A percentile compares a stretch with the other conserved stretches of the same genome.
Conservation (phyloP, 2,888 invertebrate genomes). For the Galerucella calmariensis region DNA sequence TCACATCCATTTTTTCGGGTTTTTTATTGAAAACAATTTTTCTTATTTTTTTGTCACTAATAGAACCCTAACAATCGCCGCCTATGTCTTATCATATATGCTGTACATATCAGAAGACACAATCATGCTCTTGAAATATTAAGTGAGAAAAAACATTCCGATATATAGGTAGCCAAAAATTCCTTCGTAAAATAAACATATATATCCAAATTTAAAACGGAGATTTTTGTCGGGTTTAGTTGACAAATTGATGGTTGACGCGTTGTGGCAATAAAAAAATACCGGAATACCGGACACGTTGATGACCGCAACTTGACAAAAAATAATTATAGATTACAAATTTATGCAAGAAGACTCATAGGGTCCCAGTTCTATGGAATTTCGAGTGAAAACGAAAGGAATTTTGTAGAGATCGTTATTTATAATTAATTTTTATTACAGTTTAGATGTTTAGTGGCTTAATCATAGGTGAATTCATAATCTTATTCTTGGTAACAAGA, state of each 20-base stretch:
- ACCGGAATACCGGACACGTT: constrained; percentile 9
- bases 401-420: not conserved
- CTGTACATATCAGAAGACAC: constrained; percentile 13
- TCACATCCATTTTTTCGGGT: too few species aligned
- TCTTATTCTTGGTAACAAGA: not conserved
- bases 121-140: constrained; percentile 22
- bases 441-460: constrained; percentile 9
- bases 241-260: constrained; percentile 16
- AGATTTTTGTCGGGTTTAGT: not conserved
- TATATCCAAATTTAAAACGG: constrained; percentile 20
- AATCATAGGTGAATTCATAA: constrained; percentile 6
- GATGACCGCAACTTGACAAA: constrained; percentile 8
- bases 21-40: too few species aligned
- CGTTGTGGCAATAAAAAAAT: constrained; percentile 8
- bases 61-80: not conserved
- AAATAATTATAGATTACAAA: constrained; percentile 1
- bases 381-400: constrained; percentile 11
- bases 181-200: constrained; percentile 21
- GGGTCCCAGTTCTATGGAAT: constrained; percentile 11
- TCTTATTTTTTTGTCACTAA: too few species aligned
- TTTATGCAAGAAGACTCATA: constrained; percentile 9
- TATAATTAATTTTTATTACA: constrained; percentile 1
- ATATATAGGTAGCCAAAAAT: constrained; percentile 30
- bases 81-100: not conserved
- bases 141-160: constrained; percentile 31